These are phyloP conservation scores for Selenia dentaria DNA, from an alignment of 2,888 invertebrate species.

Conservation along the genomic window DNA sequence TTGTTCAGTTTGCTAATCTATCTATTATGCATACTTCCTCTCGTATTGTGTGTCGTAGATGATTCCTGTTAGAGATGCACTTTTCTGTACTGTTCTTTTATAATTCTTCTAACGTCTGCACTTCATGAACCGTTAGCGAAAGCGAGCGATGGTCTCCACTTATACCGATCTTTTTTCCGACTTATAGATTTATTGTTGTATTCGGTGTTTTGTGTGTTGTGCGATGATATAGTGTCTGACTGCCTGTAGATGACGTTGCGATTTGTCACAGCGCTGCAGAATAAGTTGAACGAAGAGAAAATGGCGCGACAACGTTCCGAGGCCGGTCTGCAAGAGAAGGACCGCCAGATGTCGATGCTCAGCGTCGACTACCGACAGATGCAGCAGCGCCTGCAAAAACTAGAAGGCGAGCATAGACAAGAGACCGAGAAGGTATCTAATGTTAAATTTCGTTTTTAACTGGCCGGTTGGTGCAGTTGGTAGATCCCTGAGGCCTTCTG, in stretches of 20 bases:
- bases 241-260: constrained; percentile 10
- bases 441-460: background rate
- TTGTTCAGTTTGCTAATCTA: constrained; percentile 74
- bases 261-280: constrained; percentile 89
- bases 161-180: background rate
- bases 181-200: constrained; percentile 6
- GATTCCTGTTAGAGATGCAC: constrained; percentile 18
- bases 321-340: constrained; percentile 94
- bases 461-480: too few relatives aligned
- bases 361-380: constrained; percentile 98
- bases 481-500: too few relatives aligned
- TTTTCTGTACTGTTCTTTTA: background rate
- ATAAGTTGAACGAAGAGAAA: constrained; percentile 96
- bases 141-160: background rate
- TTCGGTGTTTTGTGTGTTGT: constrained; percentile 18
- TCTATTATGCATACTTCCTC: constrained; percentile 32
- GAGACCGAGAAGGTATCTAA: constrained; percentile 89
- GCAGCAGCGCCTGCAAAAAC: constrained; percentile 93
- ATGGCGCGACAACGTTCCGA: constrained; percentile 94
- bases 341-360: constrained; percentile 97
- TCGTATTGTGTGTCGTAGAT: constrained; percentile 27
- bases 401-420: constrained; percentile 96
- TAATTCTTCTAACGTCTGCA: background rate
- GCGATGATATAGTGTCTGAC: too few relatives aligned
- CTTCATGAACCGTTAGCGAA: background rate